A percentile compares a stretch with the other conserved stretches of the same genome.
Evolutionary conservation across 2,113 vertebrate species (phyloP).

Genomic region (Sinocyclocheilus rhinocerous): DNA sequence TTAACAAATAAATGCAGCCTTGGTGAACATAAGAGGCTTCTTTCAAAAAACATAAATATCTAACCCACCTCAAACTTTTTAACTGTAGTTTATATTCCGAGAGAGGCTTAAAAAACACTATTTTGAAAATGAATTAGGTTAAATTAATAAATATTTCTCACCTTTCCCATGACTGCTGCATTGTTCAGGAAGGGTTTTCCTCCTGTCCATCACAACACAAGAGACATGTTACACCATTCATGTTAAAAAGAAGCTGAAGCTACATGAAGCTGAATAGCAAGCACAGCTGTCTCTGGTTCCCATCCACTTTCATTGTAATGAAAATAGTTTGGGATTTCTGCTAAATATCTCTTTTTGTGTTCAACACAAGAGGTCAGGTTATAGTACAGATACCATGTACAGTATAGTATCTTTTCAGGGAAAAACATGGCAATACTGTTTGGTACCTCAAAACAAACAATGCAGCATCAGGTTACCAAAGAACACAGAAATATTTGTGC

Average conservation of each 20-base stretch:
- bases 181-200: slow-evolving; percentile 59
- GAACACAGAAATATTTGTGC: not conserved
- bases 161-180: slow-evolving; percentile 65
- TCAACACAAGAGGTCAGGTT: not conserved
- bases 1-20: too few species aligned
- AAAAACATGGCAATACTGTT: too few species aligned
- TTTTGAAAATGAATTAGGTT: not conserved
- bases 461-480: not conserved
- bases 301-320: too few species aligned
- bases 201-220: slow-evolving; percentile 60
- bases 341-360: not conserved
- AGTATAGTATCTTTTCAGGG: too few species aligned
- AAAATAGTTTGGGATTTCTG: too few species aligned
- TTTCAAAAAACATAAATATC: too few species aligned
- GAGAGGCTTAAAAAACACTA: not conserved
- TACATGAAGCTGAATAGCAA: not conserved
- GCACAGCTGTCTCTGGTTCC: too few species aligned
- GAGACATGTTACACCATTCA: not conserved
- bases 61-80: not conserved
- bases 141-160: slow-evolving; percentile 45
- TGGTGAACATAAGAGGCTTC: too few species aligned
- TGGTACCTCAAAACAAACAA: not conserved
- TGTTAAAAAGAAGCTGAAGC: not conserved
- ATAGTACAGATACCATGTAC: too few species aligned
- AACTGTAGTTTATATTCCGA: not conserved